Conservation (phyloP, 2,797 vertebrate species). For the Pitangus sulphuratus region DNA sequence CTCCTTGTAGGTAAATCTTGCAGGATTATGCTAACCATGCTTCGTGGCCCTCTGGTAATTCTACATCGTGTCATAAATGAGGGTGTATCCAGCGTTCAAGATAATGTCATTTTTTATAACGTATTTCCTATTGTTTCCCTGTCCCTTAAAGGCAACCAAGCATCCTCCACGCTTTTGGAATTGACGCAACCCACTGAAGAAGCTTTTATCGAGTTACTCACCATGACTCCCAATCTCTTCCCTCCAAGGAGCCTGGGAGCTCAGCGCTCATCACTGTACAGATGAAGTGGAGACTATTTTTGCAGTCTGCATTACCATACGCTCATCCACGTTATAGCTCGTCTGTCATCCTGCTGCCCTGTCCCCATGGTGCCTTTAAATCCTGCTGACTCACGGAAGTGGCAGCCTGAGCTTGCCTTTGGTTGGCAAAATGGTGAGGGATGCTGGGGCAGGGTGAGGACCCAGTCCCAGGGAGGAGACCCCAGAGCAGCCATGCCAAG, state of each 20-base stretch:
- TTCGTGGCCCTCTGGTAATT: conserved; percentile 26
- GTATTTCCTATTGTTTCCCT: conserved; percentile 37
- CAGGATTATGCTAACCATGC: conserved; percentile 34
- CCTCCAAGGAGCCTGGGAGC: conserved; percentile 42
- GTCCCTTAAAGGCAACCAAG: conserved; percentile 58
- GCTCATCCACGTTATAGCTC: neutral
- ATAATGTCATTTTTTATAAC: conserved; percentile 55
- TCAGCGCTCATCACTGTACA: neutral
- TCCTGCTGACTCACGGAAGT: neutral
- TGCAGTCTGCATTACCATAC: conserved; percentile 29
- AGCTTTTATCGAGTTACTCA: conserved; percentile 63
- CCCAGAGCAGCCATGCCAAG: neutral
- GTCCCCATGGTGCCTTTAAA: neutral
- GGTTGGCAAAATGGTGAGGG: neutral
- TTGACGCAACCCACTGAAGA: conserved; percentile 27
- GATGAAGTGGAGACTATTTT: conserved; percentile 47
- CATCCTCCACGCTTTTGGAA: neutral
- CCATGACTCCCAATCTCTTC: conserved; percentile 59
- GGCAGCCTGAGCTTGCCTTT: rapidly evolving
- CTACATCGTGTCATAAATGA: neutral
- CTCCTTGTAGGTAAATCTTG: conserved; percentile 4
- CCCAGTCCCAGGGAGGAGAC: neutral
- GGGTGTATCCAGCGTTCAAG: conserved; percentile 35
- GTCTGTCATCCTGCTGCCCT: conserved; percentile 10
- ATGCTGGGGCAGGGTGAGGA: neutral